Conservation (phyloP, 2,888 invertebrate species). For the Rhingia campestris region DNA sequence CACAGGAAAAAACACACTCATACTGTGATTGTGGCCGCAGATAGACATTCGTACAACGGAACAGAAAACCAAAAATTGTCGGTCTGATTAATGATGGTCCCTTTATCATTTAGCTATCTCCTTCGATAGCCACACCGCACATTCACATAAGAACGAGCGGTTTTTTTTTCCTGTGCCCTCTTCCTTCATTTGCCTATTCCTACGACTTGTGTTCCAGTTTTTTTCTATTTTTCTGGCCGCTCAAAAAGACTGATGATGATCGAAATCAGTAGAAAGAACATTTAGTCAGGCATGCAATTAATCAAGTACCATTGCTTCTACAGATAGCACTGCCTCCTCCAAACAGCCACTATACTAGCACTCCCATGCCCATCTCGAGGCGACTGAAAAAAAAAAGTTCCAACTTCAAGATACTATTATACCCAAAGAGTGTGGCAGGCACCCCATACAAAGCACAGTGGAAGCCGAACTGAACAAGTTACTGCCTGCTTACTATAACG, state of each 20-base stretch:
- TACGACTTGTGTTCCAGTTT: constrained; percentile 21
- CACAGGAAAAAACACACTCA: constrained; percentile 1
- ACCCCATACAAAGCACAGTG: constrained; percentile 45
- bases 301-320: constrained; percentile 65
- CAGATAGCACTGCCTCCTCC: constrained; percentile 17
- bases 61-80: constrained; percentile 68
- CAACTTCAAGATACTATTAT: constrained; percentile 42
- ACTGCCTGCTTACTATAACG: constrained; percentile 42
- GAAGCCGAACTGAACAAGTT: constrained; percentile 53
- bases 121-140: constrained; percentile 52
- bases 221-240: background rate
- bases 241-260: constrained; percentile 73
- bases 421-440: constrained; percentile 15
- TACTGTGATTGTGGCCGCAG: constrained; percentile 56
- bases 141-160: constrained; percentile 40
- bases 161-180: constrained; percentile 13
- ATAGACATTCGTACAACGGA: constrained; percentile 53
- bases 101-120: constrained; percentile 71
- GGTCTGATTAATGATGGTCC: constrained; percentile 73
- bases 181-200: constrained; percentile 43
- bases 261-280: constrained; percentile 74
- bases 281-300: constrained; percentile 73
- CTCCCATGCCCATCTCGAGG: constrained; percentile 13
- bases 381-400: background rate
- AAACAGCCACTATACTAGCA: constrained; percentile 9